These are phyloP conservation scores for Stegodyphus mimosarum DNA, from an alignment of 1,140 invertebrate genomes.

Conservation along the genomic window DNA sequence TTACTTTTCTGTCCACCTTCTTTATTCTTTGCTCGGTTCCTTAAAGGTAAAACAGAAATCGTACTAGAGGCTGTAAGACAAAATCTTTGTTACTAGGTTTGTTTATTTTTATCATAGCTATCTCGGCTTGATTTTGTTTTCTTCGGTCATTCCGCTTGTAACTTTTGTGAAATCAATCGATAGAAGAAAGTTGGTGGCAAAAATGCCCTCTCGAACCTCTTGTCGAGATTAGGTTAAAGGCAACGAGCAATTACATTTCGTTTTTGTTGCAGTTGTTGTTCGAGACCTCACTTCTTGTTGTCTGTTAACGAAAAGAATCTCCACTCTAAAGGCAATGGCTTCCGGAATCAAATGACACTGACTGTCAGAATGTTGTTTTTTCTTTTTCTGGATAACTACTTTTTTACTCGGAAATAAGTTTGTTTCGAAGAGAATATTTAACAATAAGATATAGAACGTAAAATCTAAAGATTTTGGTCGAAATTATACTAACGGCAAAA, in stretches of 20 bases:
- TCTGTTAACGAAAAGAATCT: conserved; percentile 50
- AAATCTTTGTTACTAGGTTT: conserved; percentile 47
- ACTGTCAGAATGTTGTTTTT: too few species aligned
- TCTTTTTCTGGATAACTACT: too few species aligned
- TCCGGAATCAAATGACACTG: too few species aligned
- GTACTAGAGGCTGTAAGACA: conserved; percentile 15
- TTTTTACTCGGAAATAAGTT: too few species aligned
- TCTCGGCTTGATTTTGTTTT: not conserved
- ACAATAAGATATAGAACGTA: too few species aligned
- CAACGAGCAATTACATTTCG: conserved; percentile 56
- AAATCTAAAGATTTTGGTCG: too few species aligned
- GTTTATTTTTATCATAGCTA: conserved; percentile 14
- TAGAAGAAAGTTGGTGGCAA: conserved; percentile 40
- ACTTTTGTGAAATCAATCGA: conserved; percentile 49
- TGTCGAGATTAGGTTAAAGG: conserved; percentile 55
- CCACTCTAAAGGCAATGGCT: not conserved
- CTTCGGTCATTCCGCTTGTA: not conserved
- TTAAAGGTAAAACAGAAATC: conserved; percentile 46
- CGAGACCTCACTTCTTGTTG: not conserved
- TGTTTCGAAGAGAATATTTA: too few species aligned
- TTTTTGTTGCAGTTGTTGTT: conserved; percentile 12
- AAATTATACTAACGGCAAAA: too few species aligned
- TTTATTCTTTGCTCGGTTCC: conserved; percentile 16
- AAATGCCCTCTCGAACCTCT: conserved; percentile 50
- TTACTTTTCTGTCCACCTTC: not conserved